Evolutionary conservation across 2,888 invertebrate genomes (phyloP), one percentile per base, ranked within the genome.

Genomic region (Leucophora obtusa): DNA sequence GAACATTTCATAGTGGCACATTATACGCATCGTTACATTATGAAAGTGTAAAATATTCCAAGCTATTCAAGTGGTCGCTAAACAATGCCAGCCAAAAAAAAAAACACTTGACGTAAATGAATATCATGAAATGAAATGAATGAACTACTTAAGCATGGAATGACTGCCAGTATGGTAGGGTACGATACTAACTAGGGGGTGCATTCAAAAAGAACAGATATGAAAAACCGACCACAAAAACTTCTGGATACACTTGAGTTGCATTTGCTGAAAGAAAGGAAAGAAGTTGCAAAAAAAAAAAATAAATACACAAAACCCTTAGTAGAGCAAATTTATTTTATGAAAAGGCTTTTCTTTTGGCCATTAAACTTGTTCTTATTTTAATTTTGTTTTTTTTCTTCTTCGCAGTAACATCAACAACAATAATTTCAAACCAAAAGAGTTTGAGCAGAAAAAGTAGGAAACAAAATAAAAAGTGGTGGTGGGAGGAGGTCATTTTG

Each of bases 171-270:
- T 47, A 47, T 47, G 43, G 43, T n/a, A n/a, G 43, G 43, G n/a
- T 38, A 14, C n/a, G 43, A n/a, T 47, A n/a, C 43, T 7, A 47
- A 47, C n/a, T 14, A 47, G 43, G 38, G 38, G 14, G 14, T 11
- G 38, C 11, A 28, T n/a, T n/a, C 7, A 11, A 38, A 54, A 24
- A 24, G 9, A 60, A 14, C 24, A 24, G 14, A 59, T 10, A 15
- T 24, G 43, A 24, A 15, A 62, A n/a, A 51, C n/a, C 50, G 35
- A 17, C 15, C 59, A 28, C 58, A 58, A 47, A 50, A 73, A 66
- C 51, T 73, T 59, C 28, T 35, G 51, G 66, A 24, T 66, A 73
- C 73, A 73, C 73, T 73, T 73, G 73, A 66, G 59, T 73, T 73
- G 59, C 35, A 73, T 15, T n/a, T 63, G 24, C 24, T 63, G 54